Evolutionary conservation across 2,888 invertebrate genomes (phyloP), one percentile per base, ranked within the genome.

Genomic region (Steromphala cineraria): DNA sequence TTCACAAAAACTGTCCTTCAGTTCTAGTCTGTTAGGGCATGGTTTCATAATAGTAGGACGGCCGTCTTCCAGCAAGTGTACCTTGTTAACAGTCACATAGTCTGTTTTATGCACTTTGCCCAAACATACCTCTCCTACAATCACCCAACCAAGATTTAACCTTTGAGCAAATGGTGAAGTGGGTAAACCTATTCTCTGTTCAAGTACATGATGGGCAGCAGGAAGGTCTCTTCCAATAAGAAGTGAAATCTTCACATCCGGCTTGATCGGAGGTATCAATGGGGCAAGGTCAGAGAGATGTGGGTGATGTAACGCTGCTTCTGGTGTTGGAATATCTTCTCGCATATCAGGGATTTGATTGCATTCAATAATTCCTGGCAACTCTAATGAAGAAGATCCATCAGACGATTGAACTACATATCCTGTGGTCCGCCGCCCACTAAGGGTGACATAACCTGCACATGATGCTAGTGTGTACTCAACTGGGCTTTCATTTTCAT

Each of bases 111-210:
- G 83, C 13, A 81, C 24, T n/a, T 84, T 79, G 0, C 84, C 85
- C 3, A 84, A 62, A 62, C 84, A 86, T 8, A 80, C 79, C 46
- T 86, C 79, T 17, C 84, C 86, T 53, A 86, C 62, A 10, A 85
- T 71, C 0, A 83, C 80, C 82, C 83, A 83, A 10, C 82, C 83
- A 3, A 85, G 71, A 15, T 24, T 46, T 4, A 83, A 53, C 52
- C 67, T 67, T 40, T 83, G 83, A 2, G 80, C 84, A 78, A 71
- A 84, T 5, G 83, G 84, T 17, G 84, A 62, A 28, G 67, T 75
- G 0, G 13, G 31, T n/a, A 76, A 76, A 7, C 85, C 84, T 0
- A 53, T 82, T 8, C 67, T 53, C 79, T 86, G 86, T 1, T 83
- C 80, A 21, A 77, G 67, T 10, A 86, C 84, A 80, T 83, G 82